A percentile compares a stretch with the other conserved stretches of the same genome.
Evolutionary conservation across 2,113 vertebrate species (phyloP).

Genomic region (Oryzias melastigma): DNA sequence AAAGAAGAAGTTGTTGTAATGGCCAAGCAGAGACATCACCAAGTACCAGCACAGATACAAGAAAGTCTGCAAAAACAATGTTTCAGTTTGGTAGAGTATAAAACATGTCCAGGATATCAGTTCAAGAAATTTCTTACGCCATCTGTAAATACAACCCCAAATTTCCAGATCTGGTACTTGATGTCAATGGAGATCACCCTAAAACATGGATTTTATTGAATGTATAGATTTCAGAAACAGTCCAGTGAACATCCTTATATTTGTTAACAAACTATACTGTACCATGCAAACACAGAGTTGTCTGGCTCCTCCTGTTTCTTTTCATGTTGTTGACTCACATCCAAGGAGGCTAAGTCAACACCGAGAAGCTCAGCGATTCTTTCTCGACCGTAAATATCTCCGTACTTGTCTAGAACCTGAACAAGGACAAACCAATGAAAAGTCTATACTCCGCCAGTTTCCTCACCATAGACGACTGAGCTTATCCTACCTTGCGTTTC

Average conservation of each 20-base stretch:
- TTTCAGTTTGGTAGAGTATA: neutral
- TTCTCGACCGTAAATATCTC: conserved; percentile 90
- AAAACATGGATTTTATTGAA: neutral
- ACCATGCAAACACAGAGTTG: conserved; percentile 84
- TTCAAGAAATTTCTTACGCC: conserved; percentile 78
- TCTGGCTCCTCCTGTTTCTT: conserved; percentile 83
- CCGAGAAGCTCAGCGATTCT: conserved; percentile 90
- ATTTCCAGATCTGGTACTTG: conserved; percentile 95
- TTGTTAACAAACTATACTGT: neutral
- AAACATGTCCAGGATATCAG: too few relatives aligned
- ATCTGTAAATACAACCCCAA: conserved; percentile 92
- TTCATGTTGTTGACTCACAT: conserved; percentile 87
- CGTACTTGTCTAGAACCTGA: conserved; percentile 90
- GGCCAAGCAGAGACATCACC: conserved; percentile 89
- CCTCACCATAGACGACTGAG: neutral
- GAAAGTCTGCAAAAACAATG: conserved; percentile 79
- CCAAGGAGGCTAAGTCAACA: conserved; percentile 87
- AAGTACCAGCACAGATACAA: conserved; percentile 91
- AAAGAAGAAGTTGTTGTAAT: conserved; percentile 95
- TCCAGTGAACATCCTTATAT: too few relatives aligned
- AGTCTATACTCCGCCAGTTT: too few relatives aligned
- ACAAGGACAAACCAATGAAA: neutral
- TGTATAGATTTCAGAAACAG: neutral
- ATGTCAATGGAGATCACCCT: conserved; percentile 87
- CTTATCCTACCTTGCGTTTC: conserved; percentile 85